phyloP scores from a whole-genome alignment of 2,797 vertebrate genomes.

The Enteromius anoplus region DNA sequence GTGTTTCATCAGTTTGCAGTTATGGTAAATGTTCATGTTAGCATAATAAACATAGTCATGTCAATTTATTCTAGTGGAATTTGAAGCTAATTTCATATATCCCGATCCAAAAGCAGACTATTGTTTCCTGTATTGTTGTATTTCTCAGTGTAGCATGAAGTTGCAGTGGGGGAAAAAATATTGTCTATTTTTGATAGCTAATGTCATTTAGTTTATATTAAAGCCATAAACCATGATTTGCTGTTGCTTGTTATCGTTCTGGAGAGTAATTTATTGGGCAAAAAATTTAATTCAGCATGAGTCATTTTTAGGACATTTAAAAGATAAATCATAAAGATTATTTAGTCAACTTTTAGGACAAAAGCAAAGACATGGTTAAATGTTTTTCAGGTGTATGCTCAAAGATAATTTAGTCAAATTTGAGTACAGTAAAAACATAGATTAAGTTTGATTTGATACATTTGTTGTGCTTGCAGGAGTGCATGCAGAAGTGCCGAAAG shows the following conservation, averaged over 20 bases:
- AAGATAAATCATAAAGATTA: background rate
- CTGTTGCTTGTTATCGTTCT: background rate
- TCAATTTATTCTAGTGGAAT: background rate
- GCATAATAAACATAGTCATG: background rate
- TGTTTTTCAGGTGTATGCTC: background rate
- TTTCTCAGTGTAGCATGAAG: background rate
- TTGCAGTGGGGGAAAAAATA: background rate
- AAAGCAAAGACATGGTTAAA: background rate
- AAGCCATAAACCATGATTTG: background rate
- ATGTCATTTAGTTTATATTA: background rate
- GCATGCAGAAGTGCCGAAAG: constrained; percentile 36
- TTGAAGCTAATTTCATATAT: background rate
- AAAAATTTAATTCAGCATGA: background rate
- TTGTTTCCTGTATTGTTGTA: background rate
- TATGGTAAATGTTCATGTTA: constrained; percentile 48
- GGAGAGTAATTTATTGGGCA: background rate
- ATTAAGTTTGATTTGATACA: background rate
- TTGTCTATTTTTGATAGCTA: background rate
- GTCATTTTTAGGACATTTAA: background rate
- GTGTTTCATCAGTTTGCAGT: background rate
- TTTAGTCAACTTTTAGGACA: background rate
- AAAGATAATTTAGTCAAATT: background rate
- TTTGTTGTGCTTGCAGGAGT: constrained; percentile 45
- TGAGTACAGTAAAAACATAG: background rate
- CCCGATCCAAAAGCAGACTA: background rate